These are phyloP conservation scores for Oreocharis arfaki DNA, from an alignment of 2,113 vertebrate species.

Conservation along the genomic window DNA sequence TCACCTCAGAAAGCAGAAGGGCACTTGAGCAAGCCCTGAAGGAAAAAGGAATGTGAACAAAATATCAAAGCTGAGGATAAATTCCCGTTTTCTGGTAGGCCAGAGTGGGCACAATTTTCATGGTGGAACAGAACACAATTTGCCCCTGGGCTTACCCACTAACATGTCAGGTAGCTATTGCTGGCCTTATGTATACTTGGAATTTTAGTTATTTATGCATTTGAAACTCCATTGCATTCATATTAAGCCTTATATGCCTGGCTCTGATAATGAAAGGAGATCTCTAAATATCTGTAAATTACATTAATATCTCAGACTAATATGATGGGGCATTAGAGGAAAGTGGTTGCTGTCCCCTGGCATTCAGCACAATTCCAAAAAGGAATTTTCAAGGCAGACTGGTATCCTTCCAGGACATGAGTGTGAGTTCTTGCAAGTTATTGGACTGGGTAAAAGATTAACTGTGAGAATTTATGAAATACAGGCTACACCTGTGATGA, in stretches of 20 bases:
- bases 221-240: not conserved
- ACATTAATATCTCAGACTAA: not conserved
- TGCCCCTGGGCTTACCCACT: not conserved
- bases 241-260: not conserved
- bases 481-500: not conserved
- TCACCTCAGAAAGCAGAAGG: not conserved
- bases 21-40: not conserved
- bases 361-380: not conserved
- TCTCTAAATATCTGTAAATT: not conserved
- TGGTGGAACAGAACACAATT: not conserved
- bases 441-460: not conserved
- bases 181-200: not conserved
- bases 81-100: not conserved
- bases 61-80: not conserved
- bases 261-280: not conserved
- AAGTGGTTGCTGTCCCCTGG: not conserved
- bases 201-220: not conserved
- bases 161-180: not conserved
- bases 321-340: not conserved
- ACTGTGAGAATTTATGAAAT: not conserved
- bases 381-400: not conserved
- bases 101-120: not conserved
- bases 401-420: not conserved
- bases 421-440: not conserved
- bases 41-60: not conserved